A percentile compares a stretch with the other conserved stretches of the same genome.
These are phyloP conservation scores for Botia almorhae DNA, from an alignment of 2,797 vertebrate species.

Conservation along the genomic window DNA sequence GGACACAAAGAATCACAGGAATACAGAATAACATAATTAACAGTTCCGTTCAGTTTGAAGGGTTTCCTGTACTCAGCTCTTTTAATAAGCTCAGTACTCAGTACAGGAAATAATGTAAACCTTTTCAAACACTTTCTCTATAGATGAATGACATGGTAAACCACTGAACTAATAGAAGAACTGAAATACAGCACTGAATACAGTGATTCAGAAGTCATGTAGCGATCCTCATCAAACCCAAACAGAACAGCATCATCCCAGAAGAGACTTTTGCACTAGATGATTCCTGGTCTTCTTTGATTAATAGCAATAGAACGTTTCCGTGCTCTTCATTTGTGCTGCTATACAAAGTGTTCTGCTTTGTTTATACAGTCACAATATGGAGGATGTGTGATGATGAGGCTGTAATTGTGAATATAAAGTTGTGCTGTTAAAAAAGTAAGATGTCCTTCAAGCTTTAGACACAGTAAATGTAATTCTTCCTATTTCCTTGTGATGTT, in stretches of 20 bases:
- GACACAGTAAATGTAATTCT: constrained; percentile 70
- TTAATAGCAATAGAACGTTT: constrained; percentile 81
- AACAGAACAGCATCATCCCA: constrained; percentile 78
- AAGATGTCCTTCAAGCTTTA: constrained; percentile 63
- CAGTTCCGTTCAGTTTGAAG: constrained; percentile 37
- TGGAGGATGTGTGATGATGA: constrained; percentile 54
- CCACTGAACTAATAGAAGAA: constrained; percentile 66
- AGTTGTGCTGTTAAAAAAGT: constrained; percentile 55
- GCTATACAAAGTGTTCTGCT: constrained; percentile 63
- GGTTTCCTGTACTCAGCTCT: no score
- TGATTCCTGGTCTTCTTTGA: constrained; percentile 79
- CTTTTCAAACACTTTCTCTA: constrained; percentile 13
- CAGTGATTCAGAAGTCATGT: constrained; percentile 68
- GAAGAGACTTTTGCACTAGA: constrained; percentile 87
- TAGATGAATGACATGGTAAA: constrained; percentile 3
- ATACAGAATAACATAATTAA: constrained; percentile 62
- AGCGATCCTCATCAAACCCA: constrained; percentile 58
- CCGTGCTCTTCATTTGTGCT: constrained; percentile 66
- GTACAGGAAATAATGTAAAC: background rate
- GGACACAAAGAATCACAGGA: constrained; percentile 67
- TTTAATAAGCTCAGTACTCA: no score
- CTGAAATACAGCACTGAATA: constrained; percentile 65
- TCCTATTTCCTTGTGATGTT: constrained; percentile 78
- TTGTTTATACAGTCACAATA: constrained; percentile 71
- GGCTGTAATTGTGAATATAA: constrained; percentile 60